phyloP scores from a whole-genome alignment of 2,888 invertebrate genomes.

The Tineola bisselliella region DNA sequence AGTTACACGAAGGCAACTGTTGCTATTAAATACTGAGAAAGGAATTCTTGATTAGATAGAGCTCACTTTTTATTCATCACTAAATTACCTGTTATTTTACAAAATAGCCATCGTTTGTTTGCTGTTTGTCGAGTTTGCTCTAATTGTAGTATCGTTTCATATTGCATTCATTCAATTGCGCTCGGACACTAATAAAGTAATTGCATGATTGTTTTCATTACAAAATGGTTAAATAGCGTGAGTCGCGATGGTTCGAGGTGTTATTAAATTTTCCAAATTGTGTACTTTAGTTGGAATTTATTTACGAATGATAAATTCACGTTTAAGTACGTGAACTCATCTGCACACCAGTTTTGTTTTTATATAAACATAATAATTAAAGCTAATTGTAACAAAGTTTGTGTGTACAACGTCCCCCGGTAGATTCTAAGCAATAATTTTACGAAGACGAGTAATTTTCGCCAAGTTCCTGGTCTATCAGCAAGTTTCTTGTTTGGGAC shows the following conservation, averaged over 20 bases:
- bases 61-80: constrained; percentile 1
- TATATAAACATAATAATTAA: neutral
- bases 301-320: neutral
- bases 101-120: neutral
- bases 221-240: neutral
- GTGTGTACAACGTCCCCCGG: neutral
- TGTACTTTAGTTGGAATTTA: neutral
- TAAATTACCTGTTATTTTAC: neutral
- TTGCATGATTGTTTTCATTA: neutral
- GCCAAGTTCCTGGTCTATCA: neutral
- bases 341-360: too few species aligned
- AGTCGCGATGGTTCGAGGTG: neutral
- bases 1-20: constrained; percentile 43
- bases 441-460: constrained; percentile 1
- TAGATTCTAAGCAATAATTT: neutral
- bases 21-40: constrained; percentile 29
- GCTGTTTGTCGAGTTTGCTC: neutral
- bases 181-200: neutral
- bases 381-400: neutral
- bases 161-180: neutral
- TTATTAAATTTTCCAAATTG: neutral
- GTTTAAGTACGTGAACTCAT: too few species aligned
- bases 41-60: neutral
- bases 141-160: neutral
- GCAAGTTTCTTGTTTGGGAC: constrained; percentile 36